Conservation (phyloP, 92 coral and sea anemone species). For the Micromussa lordhowensis region DNA sequence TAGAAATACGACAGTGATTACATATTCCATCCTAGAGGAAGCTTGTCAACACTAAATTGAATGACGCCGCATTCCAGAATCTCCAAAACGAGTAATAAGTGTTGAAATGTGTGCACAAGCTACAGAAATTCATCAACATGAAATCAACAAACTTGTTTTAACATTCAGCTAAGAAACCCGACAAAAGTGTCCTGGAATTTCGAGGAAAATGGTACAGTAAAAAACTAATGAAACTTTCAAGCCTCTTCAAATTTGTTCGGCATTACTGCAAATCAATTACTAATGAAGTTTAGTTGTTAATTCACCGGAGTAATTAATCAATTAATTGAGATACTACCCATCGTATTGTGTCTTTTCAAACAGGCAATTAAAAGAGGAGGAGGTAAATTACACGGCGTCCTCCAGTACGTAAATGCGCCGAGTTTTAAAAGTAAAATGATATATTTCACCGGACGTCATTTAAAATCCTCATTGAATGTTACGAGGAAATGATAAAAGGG, state of each 20-base stretch:
- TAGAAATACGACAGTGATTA: not conserved
- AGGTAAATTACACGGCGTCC: constrained; percentile 17
- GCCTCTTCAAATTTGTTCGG: not conserved
- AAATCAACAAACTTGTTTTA: not conserved
- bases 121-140: not conserved
- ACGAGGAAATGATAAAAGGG: too few relatives aligned
- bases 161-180: not conserved
- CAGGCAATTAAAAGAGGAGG: constrained; percentile 20
- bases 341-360: constrained; percentile 32
- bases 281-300: constrained; percentile 9
- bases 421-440: not conserved
- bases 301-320: constrained; percentile 24
- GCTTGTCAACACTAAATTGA: constrained; percentile 38
- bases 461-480: not conserved
- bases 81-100: constrained; percentile 52
- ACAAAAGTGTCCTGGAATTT: not conserved
- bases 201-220: constrained; percentile 4
- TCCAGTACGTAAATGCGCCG: not conserved
- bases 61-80: constrained; percentile 48
- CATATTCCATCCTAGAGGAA: not conserved
- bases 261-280: constrained; percentile 21
- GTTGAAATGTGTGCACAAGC: constrained; percentile 17
- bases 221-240: not conserved
- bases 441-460: not conserved
- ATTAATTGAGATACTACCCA: constrained; percentile 32